phyloP scores from a whole-genome alignment of 53 echinoderm and acorn worm genomes.

The Henricia sp. region DNA sequence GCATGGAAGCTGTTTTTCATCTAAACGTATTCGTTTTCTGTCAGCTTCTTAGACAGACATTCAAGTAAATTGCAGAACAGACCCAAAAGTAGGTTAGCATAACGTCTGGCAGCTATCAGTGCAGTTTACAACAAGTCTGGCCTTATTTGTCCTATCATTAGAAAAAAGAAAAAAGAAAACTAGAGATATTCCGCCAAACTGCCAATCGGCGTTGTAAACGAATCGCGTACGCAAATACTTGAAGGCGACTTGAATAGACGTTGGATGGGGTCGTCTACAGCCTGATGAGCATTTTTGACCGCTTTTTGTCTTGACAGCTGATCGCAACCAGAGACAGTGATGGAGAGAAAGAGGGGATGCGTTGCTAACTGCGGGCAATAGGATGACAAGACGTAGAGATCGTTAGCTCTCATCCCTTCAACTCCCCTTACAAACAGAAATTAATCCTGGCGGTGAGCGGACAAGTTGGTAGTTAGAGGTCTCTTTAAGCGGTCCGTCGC shows the following conservation, averaged over 20 bases:
- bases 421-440: not conserved
- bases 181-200: not conserved
- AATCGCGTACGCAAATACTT: not conserved
- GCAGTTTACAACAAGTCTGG: not conserved
- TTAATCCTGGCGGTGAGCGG: not conserved
- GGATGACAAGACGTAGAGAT: not conserved
- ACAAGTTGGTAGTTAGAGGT: not conserved
- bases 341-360: constrained; percentile 22
- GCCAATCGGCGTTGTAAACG: not conserved
- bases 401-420: not conserved
- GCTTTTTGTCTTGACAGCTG: constrained; percentile 15
- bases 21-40: too few relatives aligned
- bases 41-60: too few relatives aligned
- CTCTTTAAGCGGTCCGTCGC: not conserved
- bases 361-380: constrained; percentile 35
- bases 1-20: not conserved
- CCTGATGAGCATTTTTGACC: constrained; percentile 38
- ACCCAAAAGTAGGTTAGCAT: too few relatives aligned
- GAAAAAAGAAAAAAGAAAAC: too few relatives aligned
- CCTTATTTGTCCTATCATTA: not conserved
- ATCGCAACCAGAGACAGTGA: constrained; percentile 14
- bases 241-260: not conserved
- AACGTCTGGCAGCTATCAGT: too few relatives aligned
- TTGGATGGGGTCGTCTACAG: not conserved
- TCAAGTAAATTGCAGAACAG: too few relatives aligned